Base-by-base conservation (phyloP, 1,140 invertebrate genomes). In the Coenobita brevimanus region DNA sequence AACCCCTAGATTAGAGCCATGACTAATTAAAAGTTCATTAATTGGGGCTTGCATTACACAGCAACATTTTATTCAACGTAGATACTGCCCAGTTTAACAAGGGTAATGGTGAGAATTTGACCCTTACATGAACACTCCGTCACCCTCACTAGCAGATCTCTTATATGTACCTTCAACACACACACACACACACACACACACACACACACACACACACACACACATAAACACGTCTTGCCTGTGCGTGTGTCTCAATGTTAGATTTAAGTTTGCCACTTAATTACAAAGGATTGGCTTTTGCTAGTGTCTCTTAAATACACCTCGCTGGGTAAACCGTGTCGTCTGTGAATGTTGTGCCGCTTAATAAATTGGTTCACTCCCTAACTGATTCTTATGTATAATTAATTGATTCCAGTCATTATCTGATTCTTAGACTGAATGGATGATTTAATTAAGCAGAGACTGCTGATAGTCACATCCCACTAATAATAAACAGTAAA, bases 381-480 rank as follows among this genome's bases (percentile, higher is more conserved):
- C 21, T 33, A 13, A 17, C 41, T 3, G 27, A 3, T n/a, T 62
- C 21, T 62, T n/a, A 2, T 2, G n/a, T n/a, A n/a, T n/a, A n/a
- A n/a, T n/a, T n/a, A 17, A 69, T 69, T 30, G 73, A 38, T 76
- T 76, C 46, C 36, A 41, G 36, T 38, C 36, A 24, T 46, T 76
- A 38, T 43, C n/a, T 67, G 64, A 33, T 24, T 46, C 41, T n/a
- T 1, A 21, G 27, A 27, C 43, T 33, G 13, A 50, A 3, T 8
- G 36, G 30, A 46, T 50, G 2, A 30, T 8, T 71, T 82, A 82
- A 82, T 50, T 82, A 71, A 82, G 50, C 24, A 57, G 80, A 67
- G 67, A 60, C n/a, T 69, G 46, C 67, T 87, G 85, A n/a, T 81
- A 87, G 85, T 87, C 85, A 87, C 80, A n/a, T 81, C 76, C 85